phyloP scores from a whole-genome alignment of 2,888 invertebrate species.

The Diarsia mendica region DNA sequence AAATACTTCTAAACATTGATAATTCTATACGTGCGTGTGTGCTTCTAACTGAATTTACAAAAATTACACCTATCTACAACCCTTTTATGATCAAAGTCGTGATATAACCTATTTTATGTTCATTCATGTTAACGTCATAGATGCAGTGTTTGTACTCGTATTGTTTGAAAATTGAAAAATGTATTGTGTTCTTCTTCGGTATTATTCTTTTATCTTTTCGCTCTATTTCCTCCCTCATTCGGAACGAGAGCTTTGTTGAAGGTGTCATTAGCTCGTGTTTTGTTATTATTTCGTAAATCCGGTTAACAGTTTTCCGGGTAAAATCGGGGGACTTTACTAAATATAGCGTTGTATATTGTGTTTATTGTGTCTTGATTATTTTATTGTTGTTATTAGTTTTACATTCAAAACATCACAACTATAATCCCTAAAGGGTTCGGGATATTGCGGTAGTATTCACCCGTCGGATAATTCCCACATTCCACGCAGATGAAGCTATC shows the following conservation, averaged over 20 bases:
- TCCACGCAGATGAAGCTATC: too few species aligned
- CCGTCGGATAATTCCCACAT: too few species aligned
- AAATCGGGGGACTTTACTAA: neutral
- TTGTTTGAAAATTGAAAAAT: slow-evolving; percentile 47
- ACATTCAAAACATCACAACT: too few species aligned
- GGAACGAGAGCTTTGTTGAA: slow-evolving; percentile 15
- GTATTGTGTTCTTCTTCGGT: slow-evolving; percentile 19
- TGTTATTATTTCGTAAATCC: slow-evolving; percentile 10
- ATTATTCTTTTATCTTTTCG: slow-evolving; percentile 48
- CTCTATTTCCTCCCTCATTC: slow-evolving; percentile 47
- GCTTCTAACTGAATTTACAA: neutral
- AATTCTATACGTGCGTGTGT: too few species aligned
- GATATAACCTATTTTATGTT: neutral
- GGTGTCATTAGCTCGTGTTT: slow-evolving; percentile 35
- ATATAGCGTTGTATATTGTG: neutral
- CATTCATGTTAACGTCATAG: neutral
- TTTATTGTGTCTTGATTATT: neutral
- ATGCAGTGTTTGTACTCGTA: neutral
- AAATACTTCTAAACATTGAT: too few species aligned
- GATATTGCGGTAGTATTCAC: too few species aligned
- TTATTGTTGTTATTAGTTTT: too few species aligned
- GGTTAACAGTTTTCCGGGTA: slow-evolving; percentile 8
- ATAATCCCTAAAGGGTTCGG: too few species aligned
- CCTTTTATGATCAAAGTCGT: neutral
- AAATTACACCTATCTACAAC: neutral